Evolutionary conservation across 2,113 vertebrate genomes (phyloP).

Genomic region (Bubo bubo): DNA sequence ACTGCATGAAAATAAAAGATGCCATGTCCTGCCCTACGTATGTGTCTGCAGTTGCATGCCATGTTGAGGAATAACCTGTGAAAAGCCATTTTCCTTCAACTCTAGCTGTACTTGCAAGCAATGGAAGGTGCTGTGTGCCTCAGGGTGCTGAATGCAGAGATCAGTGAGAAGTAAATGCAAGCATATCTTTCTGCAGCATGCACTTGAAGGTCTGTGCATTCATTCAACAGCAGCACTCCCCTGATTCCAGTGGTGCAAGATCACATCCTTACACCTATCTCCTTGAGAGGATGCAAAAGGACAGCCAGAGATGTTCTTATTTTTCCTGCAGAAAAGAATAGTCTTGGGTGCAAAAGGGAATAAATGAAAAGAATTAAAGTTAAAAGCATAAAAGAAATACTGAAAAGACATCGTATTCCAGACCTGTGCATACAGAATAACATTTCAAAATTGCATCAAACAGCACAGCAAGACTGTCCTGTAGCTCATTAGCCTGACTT

Average conservation of each 20-base stretch:
- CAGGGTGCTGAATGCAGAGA: background rate
- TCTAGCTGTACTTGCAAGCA: background rate
- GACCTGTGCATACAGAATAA: background rate
- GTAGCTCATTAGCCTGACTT: conserved; percentile 8
- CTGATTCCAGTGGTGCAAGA: background rate
- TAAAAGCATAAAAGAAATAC: background rate
- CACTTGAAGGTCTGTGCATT: background rate
- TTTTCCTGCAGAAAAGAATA: background rate
- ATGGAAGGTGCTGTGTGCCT: background rate
- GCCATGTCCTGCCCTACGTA: background rate
- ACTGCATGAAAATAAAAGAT: background rate
- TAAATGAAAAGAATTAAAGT: background rate
- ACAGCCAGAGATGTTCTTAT: background rate
- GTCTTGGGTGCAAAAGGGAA: background rate
- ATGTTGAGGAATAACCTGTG: background rate
- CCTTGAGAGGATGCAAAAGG: background rate
- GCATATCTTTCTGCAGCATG: background rate
- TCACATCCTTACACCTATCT: background rate
- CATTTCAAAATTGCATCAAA: background rate
- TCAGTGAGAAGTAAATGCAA: background rate
- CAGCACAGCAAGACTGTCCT: background rate
- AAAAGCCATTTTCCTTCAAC: background rate
- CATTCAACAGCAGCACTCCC: background rate
- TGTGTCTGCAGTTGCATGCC: background rate
- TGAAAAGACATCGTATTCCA: background rate